These are phyloP conservation scores for Momotus momota DNA, from an alignment of 2,797 vertebrate species.

Conservation along the genomic window DNA sequence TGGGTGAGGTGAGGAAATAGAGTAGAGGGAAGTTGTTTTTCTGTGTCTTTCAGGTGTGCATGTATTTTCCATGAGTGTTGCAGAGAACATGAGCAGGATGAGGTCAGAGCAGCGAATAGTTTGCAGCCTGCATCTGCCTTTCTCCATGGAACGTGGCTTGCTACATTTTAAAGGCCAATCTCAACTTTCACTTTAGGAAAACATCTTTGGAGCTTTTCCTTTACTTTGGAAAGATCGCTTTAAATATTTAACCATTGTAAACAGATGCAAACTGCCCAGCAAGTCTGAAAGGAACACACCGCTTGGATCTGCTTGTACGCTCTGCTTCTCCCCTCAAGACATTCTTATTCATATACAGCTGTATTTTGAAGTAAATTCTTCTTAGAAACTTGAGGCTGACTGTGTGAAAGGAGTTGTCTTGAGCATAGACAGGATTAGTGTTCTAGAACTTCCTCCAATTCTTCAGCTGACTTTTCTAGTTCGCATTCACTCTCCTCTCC, in stretches of 20 bases:
- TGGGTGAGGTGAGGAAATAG: not conserved
- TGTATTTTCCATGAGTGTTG: constrained; percentile 9
- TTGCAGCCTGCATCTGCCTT: not conserved
- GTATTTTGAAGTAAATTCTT: not conserved
- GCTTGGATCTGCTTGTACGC: not conserved
- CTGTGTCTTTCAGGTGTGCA: not conserved
- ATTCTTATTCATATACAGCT: not conserved
- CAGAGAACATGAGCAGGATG: not conserved
- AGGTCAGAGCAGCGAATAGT: constrained; percentile 10
- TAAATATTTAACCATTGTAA: constrained; percentile 45
- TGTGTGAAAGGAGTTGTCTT: not conserved
- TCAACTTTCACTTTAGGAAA: constrained; percentile 3
- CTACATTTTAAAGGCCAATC: not conserved
- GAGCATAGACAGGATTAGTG: not conserved
- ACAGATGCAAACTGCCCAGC: constrained; percentile 29
- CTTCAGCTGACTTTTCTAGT: not conserved
- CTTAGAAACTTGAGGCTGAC: not conserved
- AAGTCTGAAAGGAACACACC: not conserved
- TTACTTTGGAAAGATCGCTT: constrained; percentile 35
- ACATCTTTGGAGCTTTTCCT: not conserved
- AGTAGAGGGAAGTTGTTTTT: not conserved
- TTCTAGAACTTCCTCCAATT: not conserved
- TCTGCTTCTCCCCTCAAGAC: not conserved
- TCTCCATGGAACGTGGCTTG: not conserved
- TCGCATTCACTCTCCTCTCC: not conserved